Evolutionary conservation across 2,888 invertebrate genomes (phyloP), one percentile per base, ranked within the genome.

Genomic region (Leptinotarsa juncta): DNA sequence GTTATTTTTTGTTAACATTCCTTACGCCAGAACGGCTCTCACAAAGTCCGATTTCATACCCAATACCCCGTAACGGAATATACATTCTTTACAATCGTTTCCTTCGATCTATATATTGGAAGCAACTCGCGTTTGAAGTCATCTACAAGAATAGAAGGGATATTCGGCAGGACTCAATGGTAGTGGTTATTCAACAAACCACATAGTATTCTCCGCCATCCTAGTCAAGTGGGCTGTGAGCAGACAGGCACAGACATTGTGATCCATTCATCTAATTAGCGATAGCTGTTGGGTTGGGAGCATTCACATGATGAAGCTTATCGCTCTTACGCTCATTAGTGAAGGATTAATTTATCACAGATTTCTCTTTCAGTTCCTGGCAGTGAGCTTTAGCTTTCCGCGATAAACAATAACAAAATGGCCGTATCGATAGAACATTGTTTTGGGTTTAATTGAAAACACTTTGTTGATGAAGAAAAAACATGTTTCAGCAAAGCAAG

Each of bases 261-360:
- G 84, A 85, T 83, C 85, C 84, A 87, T 88, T 88, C 87, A 87
- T 87, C 87, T 88, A 88, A 88, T 88, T 88, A 88, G 87, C 85
- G 85, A 86, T 85, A 85, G 86, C 86, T 84, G 83, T 85, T 84
- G 83, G 87, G 85, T 87, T 86, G 82, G 85, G 84, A 83, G 87
- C 86, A 87, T 86, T 87, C 87, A 86, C 86, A 86, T 85, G 87
- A 48, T 84, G 85, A 87, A 87, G 87, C 87, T 88, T 88, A 88
- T 88, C 88, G 87, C 87, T 88, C 87, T 88, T 87, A 88, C 87
- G 86, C 87, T 88, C 87, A 88, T 88, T 88, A 88, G 87, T 85
- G 86, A 84, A 81, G 87, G 87, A 88, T 88, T 88, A 88, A 88
- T 88, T 87, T 86, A 88, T 88, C 88, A 88, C 86, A 81, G 77